Base-by-base conservation (phyloP, 2,888 invertebrate genomes). In the Syrista parreyssii region DNA sequence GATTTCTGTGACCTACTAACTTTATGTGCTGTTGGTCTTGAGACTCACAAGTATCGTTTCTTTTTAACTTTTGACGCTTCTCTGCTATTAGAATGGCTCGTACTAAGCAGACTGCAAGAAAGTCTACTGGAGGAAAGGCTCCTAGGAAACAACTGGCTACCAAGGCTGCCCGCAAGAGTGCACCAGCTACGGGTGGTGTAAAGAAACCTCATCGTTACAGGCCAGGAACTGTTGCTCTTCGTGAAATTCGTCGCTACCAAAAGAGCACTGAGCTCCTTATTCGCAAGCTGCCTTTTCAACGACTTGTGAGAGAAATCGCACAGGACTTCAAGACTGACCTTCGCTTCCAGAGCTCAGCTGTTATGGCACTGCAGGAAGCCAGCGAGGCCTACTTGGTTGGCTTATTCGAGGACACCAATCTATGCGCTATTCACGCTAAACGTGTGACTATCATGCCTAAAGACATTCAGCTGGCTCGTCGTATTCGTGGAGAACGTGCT, bases 351-450 rank as follows among this genome's bases (percentile, higher is more conserved):
- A 94, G 94, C 83, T 94, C 95, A 0, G 95, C 95, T 11, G 94
- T 95, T 1, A 94, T 94, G 92, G 95, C 95, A 74, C 91, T 95
- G 12, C 95, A 95, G 83, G 94, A 94, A 83, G 93, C 93, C 0
- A 92, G 94, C 85, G 92, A 95, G 88, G 93, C 93, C 82, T 93
- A 95, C 85, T 88, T 95, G 36, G 95, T 95, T 23, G 95, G 95
- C 12, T 91, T 96, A 0, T 96, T 95, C 87, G 95, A 96, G 88
- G 95, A 96, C 86, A 96, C 96, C 35, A 96, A 96, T 89, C 91
- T 96, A 85, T 96, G 96, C 89, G 96, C 96, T 68, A 96, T 96
- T 83, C 96, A 96, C 86, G 96, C 94, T 82, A 94, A 94, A 90
- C 92, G 95, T 81, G 94, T 94, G 23, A 95, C 95, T 81, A 94